phyloP scores from a whole-genome alignment of 2,797 vertebrate genomes.

The Pygocentrus nattereri region DNA sequence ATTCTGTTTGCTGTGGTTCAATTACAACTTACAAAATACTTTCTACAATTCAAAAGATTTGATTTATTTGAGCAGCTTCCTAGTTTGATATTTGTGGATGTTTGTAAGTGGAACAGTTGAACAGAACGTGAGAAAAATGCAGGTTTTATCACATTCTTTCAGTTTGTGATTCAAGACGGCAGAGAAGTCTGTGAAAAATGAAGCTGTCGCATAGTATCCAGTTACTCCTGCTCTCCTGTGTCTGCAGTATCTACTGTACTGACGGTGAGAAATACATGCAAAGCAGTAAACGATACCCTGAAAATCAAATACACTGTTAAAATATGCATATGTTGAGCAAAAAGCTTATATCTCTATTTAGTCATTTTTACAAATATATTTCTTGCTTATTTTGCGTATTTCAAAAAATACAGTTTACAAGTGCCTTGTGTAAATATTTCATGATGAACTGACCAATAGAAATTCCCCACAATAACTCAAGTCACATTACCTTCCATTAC shows the following conservation, averaged over 20 bases:
- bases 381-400: background rate
- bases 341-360: too few relatives aligned
- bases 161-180: background rate
- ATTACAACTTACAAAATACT: background rate
- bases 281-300: background rate
- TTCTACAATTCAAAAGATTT: too few relatives aligned
- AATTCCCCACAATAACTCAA: too few relatives aligned
- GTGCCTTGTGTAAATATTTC: too few relatives aligned
- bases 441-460: too few relatives aligned
- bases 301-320: background rate
- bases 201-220: background rate
- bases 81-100: background rate
- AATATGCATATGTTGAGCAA: too few relatives aligned
- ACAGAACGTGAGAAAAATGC: background rate
- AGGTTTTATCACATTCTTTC: background rate
- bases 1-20: background rate
- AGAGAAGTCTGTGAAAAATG: constrained; percentile 19
- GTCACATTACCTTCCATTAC: too few relatives aligned
- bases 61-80: background rate
- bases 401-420: too few relatives aligned
- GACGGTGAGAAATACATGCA: constrained; percentile 15
- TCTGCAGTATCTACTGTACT: constrained; percentile 4
- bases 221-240: background rate
- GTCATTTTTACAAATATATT: background rate
- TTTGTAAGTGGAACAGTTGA: background rate